Base-by-base conservation (phyloP, 2,888 invertebrate genomes). In the Sylvicola cinctus region DNA sequence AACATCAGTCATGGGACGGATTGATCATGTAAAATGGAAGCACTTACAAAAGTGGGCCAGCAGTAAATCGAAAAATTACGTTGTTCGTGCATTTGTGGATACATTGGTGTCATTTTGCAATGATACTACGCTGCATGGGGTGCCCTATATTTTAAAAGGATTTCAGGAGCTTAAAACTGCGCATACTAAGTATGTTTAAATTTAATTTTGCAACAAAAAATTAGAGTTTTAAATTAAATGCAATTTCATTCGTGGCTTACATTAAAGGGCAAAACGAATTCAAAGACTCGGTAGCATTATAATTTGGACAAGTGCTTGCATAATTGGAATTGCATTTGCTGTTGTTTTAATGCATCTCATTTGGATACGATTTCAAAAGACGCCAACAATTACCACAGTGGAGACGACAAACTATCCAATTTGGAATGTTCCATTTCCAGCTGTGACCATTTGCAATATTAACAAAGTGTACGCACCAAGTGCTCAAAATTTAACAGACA, bases 391-490 rank as follows among this genome's bases (percentile, higher is more conserved):
- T 7, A 48, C 47, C 5, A 47, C 46, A 10, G 63, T 65, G 41
- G 67, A 69, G 40, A 65, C 66, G 30, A 71, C 68, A 1, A 69
- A 71, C 45, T 62, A 66, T 36, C 65, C 70, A 1, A 70, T 73
- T 35, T 74, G 71, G 69, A 67, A 70, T 43, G 65, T 70, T 31
- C 65, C 66, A 0, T 74, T 73, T 49, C 74, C 74, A 7, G 69
- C 68, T 1, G 62, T 74, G 1, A 72, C 73, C 0, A 54, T 74
- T 35, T 74, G 74, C 45, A 62, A 68, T 44, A 51, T 68, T 28
- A 74, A 74, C 46, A 51, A 63, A 26, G 58, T 74, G 8, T 71
- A 72, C 0, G 57, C 52, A 17, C 56, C 45, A 23, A 60, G 60
- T 20, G 63, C 66, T 0, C 44, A 45, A 8, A 39, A 44, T 2